These are phyloP conservation scores for Haplochromis burtoni DNA, from an alignment of 2,113 vertebrate species.

Conservation along the genomic window DNA sequence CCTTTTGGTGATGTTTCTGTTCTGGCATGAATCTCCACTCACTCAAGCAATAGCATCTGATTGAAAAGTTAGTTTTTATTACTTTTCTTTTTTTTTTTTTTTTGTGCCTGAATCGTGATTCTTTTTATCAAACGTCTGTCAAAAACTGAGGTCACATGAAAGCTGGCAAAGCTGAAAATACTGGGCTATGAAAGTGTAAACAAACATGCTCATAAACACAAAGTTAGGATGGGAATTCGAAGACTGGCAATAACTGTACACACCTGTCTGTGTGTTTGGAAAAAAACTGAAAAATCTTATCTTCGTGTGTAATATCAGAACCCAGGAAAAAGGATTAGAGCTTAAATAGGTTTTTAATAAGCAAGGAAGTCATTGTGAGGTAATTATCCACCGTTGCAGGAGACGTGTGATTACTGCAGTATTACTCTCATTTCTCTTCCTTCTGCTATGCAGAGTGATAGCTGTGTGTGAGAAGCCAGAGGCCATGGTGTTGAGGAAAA, in stretches of 20 bases:
- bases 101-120: background rate
- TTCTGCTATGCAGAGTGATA: background rate
- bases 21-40: background rate
- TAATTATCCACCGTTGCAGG: constrained; percentile 21
- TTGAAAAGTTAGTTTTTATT: background rate
- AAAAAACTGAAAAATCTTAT: background rate
- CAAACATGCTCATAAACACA: background rate
- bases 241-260: background rate
- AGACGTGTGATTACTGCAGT: background rate
- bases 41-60: constrained; percentile 4
- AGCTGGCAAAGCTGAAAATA: background rate
- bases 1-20: background rate
- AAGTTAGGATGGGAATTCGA: background rate
- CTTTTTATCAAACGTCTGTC: background rate
- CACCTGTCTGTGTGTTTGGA: background rate
- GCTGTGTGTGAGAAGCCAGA: background rate
- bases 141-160: background rate
- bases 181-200: background rate
- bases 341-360: constrained; percentile 39
- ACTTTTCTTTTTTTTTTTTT: background rate
- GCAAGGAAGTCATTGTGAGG: constrained; percentile 23
- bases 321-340: background rate
- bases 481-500: constrained; percentile 16
- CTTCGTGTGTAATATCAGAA: background rate
- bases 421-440: constrained; percentile 16